phyloP scores from a whole-genome alignment of 2,113 vertebrate species.

The Nannospalax galili region DNA sequence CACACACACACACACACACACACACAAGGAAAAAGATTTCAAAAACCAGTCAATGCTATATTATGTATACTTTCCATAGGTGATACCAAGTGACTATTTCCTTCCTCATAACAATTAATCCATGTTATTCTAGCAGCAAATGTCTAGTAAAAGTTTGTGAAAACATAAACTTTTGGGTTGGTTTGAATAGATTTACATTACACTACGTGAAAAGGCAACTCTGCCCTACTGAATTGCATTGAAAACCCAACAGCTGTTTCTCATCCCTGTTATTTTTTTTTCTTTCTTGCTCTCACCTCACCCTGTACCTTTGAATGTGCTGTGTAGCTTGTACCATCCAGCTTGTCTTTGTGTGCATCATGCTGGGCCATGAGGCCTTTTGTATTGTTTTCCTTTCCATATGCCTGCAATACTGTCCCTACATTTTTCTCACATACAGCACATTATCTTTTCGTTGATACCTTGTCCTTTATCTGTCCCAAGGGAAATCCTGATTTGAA shows the following conservation, averaged over 20 bases:
- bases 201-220: not conserved
- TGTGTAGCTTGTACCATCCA: not conserved
- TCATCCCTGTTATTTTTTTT: not conserved
- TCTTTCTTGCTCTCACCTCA: too few relatives aligned
- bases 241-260: not conserved
- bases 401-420: not conserved
- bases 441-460: not conserved
- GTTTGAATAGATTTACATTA: not conserved
- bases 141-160: not conserved
- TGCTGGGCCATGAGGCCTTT: not conserved
- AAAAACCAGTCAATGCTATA: too few relatives aligned
- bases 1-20: not conserved
- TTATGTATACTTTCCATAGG: not conserved
- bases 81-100: not conserved
- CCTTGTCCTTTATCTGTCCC: not conserved
- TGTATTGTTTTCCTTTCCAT: not conserved
- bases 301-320: not conserved
- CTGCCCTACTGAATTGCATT: not conserved
- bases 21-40: not conserved
- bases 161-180: not conserved
- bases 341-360: not conserved
- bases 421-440: rapidly evolving
- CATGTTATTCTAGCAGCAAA: not conserved
- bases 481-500: not conserved
- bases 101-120: not conserved